Conservation (phyloP, 2,113 vertebrate species). For the Mustelus asterias region DNA sequence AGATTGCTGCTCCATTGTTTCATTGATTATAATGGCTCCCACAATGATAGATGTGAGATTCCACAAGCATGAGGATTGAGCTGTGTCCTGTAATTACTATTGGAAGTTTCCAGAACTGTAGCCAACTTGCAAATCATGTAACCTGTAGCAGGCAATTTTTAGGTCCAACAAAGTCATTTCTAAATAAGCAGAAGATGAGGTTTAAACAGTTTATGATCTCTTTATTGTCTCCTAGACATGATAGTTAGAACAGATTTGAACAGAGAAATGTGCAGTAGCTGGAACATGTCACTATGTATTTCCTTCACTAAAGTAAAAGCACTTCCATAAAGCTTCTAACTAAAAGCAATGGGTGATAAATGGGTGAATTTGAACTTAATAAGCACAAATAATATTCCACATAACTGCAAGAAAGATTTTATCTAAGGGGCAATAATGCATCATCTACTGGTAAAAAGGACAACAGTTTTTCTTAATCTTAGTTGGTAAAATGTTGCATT, state of each 20-base stretch:
- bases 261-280: background rate
- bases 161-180: too few species aligned
- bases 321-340: background rate
- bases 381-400: background rate
- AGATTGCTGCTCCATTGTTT: too few species aligned
- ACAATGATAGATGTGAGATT: too few species aligned
- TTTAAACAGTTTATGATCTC: too few species aligned
- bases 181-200: too few species aligned
- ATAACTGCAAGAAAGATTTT: background rate
- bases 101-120: too few species aligned
- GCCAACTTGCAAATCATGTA: too few species aligned
- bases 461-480: background rate
- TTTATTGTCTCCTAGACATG: too few species aligned
- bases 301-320: background rate
- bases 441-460: background rate
- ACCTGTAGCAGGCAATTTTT: too few species aligned
- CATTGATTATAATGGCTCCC: too few species aligned
- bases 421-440: background rate
- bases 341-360: background rate
- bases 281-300: background rate
- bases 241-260: background rate
- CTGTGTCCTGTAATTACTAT: too few species aligned
- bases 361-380: background rate
- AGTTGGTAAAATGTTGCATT: background rate
- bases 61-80: too few species aligned